Percentiles rank a stretch among this genome's conserved stretches.
Conservation (phyloP, 1,140 invertebrate genomes). For the Arctopsyche grandis region DNA sequence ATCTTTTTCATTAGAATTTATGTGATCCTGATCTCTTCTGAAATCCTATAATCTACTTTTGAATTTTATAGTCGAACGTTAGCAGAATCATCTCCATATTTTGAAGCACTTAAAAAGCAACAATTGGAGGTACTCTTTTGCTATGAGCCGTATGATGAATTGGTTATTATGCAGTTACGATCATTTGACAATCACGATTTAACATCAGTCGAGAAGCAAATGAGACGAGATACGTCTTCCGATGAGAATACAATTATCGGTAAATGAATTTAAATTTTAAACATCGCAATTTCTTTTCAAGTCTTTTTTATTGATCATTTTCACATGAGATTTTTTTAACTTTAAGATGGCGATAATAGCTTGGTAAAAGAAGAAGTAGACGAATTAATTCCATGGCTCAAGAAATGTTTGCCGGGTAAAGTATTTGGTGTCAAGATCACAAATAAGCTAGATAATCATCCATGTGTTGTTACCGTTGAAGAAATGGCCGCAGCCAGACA, state of each 20-base stretch:
- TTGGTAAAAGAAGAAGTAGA: conserved; percentile 79
- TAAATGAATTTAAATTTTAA: conserved; percentile 34
- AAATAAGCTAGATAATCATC: conserved; percentile 85
- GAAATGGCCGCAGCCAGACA: conserved; percentile 97
- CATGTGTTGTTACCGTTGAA: conserved; percentile 92
- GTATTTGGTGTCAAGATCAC: conserved; percentile 86
- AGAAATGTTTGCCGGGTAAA: conserved; percentile 78
- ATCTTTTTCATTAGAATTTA: neutral
- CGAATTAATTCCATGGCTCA: conserved; percentile 81
- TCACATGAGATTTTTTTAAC: conserved; percentile 22
- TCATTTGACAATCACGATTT: conserved; percentile 84
- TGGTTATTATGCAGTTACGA: conserved; percentile 90
- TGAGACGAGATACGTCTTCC: conserved; percentile 78
- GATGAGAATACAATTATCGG: conserved; percentile 59
- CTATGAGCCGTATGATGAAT: conserved; percentile 95
- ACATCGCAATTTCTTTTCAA: conserved; percentile 20
- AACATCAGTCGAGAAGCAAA: conserved; percentile 94
- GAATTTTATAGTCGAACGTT: conserved; percentile 78
- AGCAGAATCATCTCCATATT: conserved; percentile 94
- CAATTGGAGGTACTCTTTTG: conserved; percentile 94
- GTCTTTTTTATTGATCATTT: neutral
- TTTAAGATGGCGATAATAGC: conserved; percentile 70
- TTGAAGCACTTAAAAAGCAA: conserved; percentile 87
- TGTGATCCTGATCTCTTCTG: too few species aligned
- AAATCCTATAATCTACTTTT: neutral